Percentiles rank a stretch among this genome's conserved stretches.
These are phyloP conservation scores for Champsocephalus esox DNA, from an alignment of 2,797 vertebrate species.

Conservation along the genomic window DNA sequence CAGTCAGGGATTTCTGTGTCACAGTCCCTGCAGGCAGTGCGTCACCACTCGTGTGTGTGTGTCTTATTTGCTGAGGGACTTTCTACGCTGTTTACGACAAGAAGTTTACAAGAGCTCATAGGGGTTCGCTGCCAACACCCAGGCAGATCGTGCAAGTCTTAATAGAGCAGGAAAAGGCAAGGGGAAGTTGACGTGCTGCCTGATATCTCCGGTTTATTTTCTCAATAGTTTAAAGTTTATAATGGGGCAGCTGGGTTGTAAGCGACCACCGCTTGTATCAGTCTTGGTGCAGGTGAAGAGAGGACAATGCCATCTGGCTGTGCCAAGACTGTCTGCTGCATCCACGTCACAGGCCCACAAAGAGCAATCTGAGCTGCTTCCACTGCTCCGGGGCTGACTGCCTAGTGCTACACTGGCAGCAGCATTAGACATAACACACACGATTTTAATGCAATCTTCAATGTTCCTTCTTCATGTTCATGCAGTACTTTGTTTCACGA, in stretches of 20 bases:
- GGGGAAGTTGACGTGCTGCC: constrained; percentile 65
- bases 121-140: constrained; percentile 72
- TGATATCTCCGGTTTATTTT: constrained; percentile 75
- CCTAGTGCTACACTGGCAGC: background rate
- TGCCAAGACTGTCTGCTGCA: constrained; percentile 27
- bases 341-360: background rate
- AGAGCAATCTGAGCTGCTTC: background rate
- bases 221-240: constrained; percentile 62
- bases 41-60: constrained; percentile 31
- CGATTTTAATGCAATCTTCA: background rate
- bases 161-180: constrained; percentile 70
- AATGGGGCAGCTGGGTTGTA: constrained; percentile 49
- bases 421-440: background rate
- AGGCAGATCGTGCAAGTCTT: constrained; percentile 64
- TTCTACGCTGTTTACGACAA: constrained; percentile 60
- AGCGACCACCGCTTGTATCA: constrained; percentile 3
- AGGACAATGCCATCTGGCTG: constrained; percentile 28
- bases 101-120: constrained; percentile 66
- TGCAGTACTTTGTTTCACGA: constrained; percentile 9
- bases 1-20: constrained; percentile 26
- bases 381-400: background rate
- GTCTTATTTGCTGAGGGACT: constrained; percentile 36
- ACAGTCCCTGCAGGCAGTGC: background rate
- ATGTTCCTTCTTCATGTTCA: background rate
- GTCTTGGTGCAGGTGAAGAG: constrained; percentile 50